Conservation (phyloP, 1,140 invertebrate genomes). For the Conus ventricosus region DNA sequence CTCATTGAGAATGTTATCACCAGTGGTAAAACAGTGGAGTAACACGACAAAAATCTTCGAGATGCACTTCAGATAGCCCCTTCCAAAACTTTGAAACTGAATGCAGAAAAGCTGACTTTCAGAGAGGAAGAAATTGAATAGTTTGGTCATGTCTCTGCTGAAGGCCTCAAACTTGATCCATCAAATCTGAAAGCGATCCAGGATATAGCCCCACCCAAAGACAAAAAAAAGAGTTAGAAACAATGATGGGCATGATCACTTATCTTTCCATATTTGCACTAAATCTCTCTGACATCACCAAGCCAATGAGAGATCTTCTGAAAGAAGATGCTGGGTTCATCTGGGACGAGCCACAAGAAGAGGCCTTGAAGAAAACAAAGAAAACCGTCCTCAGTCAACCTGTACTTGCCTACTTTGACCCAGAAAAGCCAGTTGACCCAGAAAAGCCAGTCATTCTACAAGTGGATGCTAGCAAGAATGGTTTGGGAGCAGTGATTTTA, state of each 20-base stretch:
- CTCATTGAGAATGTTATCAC: conserved; percentile 73
- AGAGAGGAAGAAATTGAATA: conserved; percentile 36
- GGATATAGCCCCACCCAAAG: conserved; percentile 33
- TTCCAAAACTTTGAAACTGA: conserved; percentile 44
- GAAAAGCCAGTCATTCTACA: conserved; percentile 16
- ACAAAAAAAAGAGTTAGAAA: conserved; percentile 29
- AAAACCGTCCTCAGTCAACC: background rate
- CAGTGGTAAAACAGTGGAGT: conserved; percentile 50
- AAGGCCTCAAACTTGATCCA: conserved; percentile 72
- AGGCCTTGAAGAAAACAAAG: background rate
- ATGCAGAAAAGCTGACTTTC: conserved; percentile 68
- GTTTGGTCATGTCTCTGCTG: conserved; percentile 55
- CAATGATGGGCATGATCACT: conserved; percentile 67
- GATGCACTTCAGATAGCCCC: conserved; percentile 66
- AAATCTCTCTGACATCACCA: background rate
- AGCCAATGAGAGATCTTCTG: conserved; percentile 24
- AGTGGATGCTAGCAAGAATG: conserved; percentile 58
- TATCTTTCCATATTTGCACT: conserved; percentile 64
- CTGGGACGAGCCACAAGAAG: background rate
- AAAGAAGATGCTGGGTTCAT: background rate
- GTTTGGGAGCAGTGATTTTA: conserved; percentile 72
- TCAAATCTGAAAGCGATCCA: conserved; percentile 73
- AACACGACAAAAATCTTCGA: conserved; percentile 67
- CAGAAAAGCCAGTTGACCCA: conserved; percentile 1
- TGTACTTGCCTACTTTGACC: conserved; percentile 7